Base-by-base conservation (phyloP, 2,797 vertebrate species). In the Catharus ustulatus region DNA sequence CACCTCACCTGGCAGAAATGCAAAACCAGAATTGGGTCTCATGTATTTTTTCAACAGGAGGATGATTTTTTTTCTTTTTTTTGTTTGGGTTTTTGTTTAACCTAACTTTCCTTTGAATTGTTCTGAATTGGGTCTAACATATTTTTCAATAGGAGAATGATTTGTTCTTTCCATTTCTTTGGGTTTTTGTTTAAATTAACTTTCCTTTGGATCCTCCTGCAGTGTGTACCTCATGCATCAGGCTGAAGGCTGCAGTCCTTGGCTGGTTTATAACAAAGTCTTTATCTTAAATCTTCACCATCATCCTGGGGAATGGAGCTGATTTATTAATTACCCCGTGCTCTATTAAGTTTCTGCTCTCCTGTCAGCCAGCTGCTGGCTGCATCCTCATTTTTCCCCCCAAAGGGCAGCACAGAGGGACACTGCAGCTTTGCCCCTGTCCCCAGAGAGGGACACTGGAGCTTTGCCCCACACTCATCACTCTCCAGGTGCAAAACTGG, bases 401-500 rank as follows among this genome's bases (percentile, higher is more conserved):
- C 1, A 2, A 42, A 80, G 61, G 21, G 24, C 23, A 54, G 59
- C 30, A 46, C 30, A 8, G 8, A 38, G 45, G 27, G 9, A 15
- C 7, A 61, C 22, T 36, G 45, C 22, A 19, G 54, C 62, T 87
- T 63, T 72, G 29, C 17, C 32, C 42, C 57, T 75, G 86, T 19
- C 30, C 45, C 27, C 5, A 4, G 24, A 2, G 2, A 52, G 64
- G 64, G 40, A 45, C n/a, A n/a, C n/a, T n/a, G n/a, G n/a, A n/a
- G n/a, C n/a, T n/a, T n/a, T n/a, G n/a, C n/a, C n/a, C 23, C 68
- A 9, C 27, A 32, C 34, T 38, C 34, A 0, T 7, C 72, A 45
- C 7, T 2, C n/a, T 26, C 48, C 9, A 0, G 10, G 12, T 0
- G 32, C 26, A 4, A 5, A 72, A 3, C 62, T 26, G 24, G 30